Conservation (phyloP, 2,888 invertebrate species). For the Callimorpha dominula region DNA sequence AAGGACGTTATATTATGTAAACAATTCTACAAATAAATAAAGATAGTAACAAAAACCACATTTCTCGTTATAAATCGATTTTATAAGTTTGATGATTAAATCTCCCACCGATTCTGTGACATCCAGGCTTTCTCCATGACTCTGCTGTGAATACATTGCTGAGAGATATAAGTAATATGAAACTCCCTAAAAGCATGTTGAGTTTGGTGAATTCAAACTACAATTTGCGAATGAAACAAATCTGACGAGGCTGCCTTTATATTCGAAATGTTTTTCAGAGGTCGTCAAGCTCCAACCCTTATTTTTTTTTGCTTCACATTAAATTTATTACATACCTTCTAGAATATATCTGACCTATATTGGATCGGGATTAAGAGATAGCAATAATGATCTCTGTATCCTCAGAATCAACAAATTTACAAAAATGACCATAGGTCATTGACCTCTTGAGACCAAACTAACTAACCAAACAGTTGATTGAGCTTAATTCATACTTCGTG, state of each 20-base stretch:
- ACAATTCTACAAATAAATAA: not conserved
- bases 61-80: not conserved
- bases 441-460: too few species aligned
- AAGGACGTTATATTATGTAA: not conserved
- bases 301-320: not conserved
- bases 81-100: not conserved
- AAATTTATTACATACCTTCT: not conserved
- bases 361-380: too few species aligned
- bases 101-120: slow-evolving; percentile 91
- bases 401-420: not conserved
- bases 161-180: slow-evolving; percentile 67
- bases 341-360: too few species aligned
- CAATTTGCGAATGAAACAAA: slow-evolving; percentile 51
- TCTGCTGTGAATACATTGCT: slow-evolving; percentile 78
- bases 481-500: too few species aligned
- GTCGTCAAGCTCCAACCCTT: slow-evolving; percentile 29
- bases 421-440: too few species aligned
- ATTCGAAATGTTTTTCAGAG: slow-evolving; percentile 40
- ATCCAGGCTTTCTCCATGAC: slow-evolving; percentile 91
- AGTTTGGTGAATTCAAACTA: slow-evolving; percentile 24
- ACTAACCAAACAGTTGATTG: too few species aligned
- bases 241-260: slow-evolving; percentile 42
- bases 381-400: too few species aligned
- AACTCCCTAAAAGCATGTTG: slow-evolving; percentile 69
- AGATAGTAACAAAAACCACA: not conserved